Evolutionary conservation across 2,888 invertebrate genomes (phyloP), one percentile per base, ranked within the genome.

Genomic region (Zaprionus obscuricornis): DNA sequence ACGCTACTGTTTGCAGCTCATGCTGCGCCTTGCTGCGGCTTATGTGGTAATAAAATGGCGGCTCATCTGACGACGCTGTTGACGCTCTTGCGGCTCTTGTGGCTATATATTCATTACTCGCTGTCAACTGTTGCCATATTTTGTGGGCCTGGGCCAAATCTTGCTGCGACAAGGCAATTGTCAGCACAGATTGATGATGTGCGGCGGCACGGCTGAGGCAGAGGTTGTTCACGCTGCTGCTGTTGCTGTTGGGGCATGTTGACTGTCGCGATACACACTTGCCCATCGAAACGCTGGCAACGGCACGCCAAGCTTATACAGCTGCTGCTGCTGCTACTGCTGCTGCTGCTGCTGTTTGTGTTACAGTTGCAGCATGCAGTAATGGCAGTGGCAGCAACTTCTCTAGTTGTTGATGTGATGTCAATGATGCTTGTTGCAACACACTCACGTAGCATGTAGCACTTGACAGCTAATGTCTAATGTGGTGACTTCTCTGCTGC

Each of bases 241-340:
- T n/a, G n/a, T n/a, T n/a, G n/a, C n/a, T n/a, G 37, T 59, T 60
- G 13, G 47, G 60, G 56, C 40, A 57, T 69, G 88, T 82, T 45
- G 89, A 78, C 82, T 90, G 90, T 69, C 90, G 88, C 39, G 90
- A 90, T 55, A 90, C 87, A 86, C 90, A 90, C 89, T 90, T 90
- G 85, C 90, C 90, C 90, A 90, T 90, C 37, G 60, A 56, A 45
- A 8, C 87, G 88, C 20, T 46, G 65, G 39, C 17, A 75, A 60
- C 50, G 29, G 31, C 33, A 8, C 8, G n/a, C n/a, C 17, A 29
- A 20, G 27, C 29, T 40, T 16, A 36, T 20, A 34, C 52, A 43
- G 13, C 20, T 24, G 16, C n/a, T 39, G 11, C 14, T 45, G 20
- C 18, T 33, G 17, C 37, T 36, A 27, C 11, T 5, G 13, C 14